Evolutionary conservation across 2,888 invertebrate genomes (phyloP), one percentile per base, ranked within the genome.

Genomic region (Acronicta leporina): DNA sequence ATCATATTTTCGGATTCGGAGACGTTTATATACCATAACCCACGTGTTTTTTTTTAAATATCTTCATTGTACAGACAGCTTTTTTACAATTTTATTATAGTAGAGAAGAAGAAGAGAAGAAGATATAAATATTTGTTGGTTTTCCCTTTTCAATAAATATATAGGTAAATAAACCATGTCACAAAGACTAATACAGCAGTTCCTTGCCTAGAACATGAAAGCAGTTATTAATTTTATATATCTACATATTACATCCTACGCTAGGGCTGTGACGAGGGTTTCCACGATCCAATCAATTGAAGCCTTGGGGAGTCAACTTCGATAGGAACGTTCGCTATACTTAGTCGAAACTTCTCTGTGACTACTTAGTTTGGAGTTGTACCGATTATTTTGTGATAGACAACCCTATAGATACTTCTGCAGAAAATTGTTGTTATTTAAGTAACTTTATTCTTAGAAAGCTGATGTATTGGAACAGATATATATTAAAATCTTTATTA

Each of bases 191-290:
- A 27, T 27, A 27, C 3, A 27, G 7, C 7, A 27, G 27, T 27
- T 27, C 27, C 27, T 27, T 27, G 27, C 6, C 6, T 27, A 27
- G 25, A 5, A 20, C 20, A 20, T 20, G 20, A 20, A 20, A 20
- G 27, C 27, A 27, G 27, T 33, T 33, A 38, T n/a, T 38, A 38
- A 38, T 55, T 55, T n/a, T n/a, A n/a, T n/a, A n/a, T n/a, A n/a
- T n/a, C n/a, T 72, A 68, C 59, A 66, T 66, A 72, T 60, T 55
- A 66, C 20, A 30, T 30, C 30, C 50, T 41, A 44, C 65, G 35
- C 14, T 38, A 50, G 51, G 51, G 40, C 38, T 33, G 53, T 55
- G 68, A 61, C 68, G 43, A 72, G 49, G 73, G 68, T 60, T 41
- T 13, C 43, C n/a, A 13, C 15, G 16, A 60, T 45, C 45, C 52